Evolutionary conservation across 2,888 invertebrate genomes (phyloP).

Genomic region (Ophion ellenae): DNA sequence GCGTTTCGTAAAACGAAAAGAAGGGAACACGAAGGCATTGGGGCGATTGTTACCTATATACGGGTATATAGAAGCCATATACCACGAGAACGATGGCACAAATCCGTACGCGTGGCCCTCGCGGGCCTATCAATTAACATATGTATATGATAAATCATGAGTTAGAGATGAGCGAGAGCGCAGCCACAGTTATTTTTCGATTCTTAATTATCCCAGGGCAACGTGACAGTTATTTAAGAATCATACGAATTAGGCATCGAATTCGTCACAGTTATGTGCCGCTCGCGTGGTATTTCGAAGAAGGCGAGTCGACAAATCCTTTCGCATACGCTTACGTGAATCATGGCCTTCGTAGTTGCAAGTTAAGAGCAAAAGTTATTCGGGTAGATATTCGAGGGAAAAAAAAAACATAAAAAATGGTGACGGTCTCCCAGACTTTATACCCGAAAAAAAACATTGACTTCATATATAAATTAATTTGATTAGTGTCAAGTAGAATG

Average conservation of each 20-base stretch:
- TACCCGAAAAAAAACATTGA: background rate
- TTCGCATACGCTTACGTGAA: constrained; percentile 25
- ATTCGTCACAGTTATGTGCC: constrained; percentile 56
- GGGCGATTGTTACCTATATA: constrained; percentile 11
- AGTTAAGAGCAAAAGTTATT: constrained; percentile 17
- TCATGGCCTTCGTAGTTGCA: constrained; percentile 31
- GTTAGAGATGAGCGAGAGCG: constrained; percentile 28
- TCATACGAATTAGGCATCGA: constrained; percentile 57
- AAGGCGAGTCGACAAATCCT: constrained; percentile 46
- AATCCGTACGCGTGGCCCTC: constrained; percentile 51
- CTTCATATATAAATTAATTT: background rate
- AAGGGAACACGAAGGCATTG: constrained; percentile 9
- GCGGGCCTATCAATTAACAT: constrained; percentile 62
- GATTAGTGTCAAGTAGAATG: background rate
- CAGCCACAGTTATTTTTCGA: constrained; percentile 52
- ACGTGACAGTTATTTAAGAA: constrained; percentile 60
- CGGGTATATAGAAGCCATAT: constrained; percentile 17
- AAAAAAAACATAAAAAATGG: background rate
- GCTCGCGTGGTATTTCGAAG: constrained; percentile 24
- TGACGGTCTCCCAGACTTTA: background rate
- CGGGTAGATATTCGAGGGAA: background rate
- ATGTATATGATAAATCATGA: constrained; percentile 52
- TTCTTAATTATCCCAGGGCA: constrained; percentile 56
- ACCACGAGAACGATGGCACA: constrained; percentile 36
- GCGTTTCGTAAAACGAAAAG: constrained; percentile 45